A percentile compares a stretch with the other conserved stretches of the same genome.
Evolutionary conservation across 2,888 invertebrate species (phyloP).

Genomic region (Portevinia maculata): DNA sequence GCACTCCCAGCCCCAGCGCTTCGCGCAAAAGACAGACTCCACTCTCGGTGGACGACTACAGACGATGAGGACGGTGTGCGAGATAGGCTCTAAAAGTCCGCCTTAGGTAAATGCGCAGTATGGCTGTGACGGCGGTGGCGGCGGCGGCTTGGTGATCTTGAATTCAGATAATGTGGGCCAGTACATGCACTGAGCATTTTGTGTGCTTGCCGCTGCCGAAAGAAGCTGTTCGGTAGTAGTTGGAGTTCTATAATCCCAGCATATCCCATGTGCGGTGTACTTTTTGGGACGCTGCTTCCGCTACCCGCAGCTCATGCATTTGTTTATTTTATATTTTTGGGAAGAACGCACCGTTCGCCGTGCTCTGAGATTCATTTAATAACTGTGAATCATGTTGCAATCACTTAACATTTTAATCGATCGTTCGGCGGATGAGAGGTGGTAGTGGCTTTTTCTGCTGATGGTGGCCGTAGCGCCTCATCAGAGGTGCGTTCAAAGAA

Average conservation of each 20-base stretch:
- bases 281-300: constrained; percentile 51
- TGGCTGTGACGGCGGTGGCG: constrained; percentile 38
- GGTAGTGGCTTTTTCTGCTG: constrained; percentile 34
- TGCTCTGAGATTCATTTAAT: constrained; percentile 63
- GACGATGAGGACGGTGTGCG: constrained; percentile 57
- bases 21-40: constrained; percentile 35
- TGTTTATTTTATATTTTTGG: constrained; percentile 62
- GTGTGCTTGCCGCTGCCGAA: constrained; percentile 58
- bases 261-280: constrained; percentile 43
- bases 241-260: constrained; percentile 35
- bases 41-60: constrained; percentile 29
- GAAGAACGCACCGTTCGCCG: constrained; percentile 59
- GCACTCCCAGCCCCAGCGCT: constrained; percentile 75
- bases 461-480: constrained; percentile 65
- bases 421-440: constrained; percentile 53
- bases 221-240: constrained; percentile 51
- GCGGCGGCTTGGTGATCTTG: constrained; percentile 66
- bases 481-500: constrained; percentile 37
- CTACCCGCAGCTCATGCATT: constrained; percentile 33
- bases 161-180: constrained; percentile 73
- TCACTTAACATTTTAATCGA: constrained; percentile 74
- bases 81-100: constrained; percentile 71
- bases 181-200: constrained; percentile 56
- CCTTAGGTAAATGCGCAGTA: constrained; percentile 64
- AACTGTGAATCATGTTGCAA: constrained; percentile 73